Conservation (phyloP, 2,888 invertebrate species). For the Nesidiocoris tenuis region DNA sequence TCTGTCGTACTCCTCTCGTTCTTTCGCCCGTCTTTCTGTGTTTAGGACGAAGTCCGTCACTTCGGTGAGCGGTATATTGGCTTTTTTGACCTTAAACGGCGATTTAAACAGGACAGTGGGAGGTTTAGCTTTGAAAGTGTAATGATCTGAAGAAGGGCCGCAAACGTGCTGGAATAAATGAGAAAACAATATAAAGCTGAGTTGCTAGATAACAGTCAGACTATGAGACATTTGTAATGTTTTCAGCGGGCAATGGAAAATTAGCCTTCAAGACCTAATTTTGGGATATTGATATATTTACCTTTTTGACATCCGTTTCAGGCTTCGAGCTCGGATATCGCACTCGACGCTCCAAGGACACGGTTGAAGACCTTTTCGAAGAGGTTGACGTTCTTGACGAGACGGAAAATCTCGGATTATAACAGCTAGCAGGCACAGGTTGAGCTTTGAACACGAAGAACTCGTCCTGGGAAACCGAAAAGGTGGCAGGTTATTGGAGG, state of each 20-base stretch:
- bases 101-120: neutral
- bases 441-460: no score
- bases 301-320: neutral
- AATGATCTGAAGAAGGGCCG: neutral
- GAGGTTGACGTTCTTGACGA: neutral
- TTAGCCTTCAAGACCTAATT: neutral
- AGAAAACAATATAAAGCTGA: no score
- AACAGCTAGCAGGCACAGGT: neutral
- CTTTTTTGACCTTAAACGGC: neutral
- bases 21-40: neutral
- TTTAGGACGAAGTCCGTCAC: neutral
- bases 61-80: neutral
- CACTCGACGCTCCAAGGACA: neutral
- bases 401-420: neutral
- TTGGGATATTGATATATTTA: no score
- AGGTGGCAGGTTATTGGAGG: no score
- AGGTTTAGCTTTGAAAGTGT: neutral
- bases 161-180: neutral
- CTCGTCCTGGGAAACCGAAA: no score
- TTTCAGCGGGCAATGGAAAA: no score
- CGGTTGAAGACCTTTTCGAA: neutral
- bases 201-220: no score
- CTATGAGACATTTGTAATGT: no score
- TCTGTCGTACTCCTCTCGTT: neutral
- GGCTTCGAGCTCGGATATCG: neutral